phyloP scores from a whole-genome alignment of 2,888 invertebrate genomes.

The Mythimna vitellina region DNA sequence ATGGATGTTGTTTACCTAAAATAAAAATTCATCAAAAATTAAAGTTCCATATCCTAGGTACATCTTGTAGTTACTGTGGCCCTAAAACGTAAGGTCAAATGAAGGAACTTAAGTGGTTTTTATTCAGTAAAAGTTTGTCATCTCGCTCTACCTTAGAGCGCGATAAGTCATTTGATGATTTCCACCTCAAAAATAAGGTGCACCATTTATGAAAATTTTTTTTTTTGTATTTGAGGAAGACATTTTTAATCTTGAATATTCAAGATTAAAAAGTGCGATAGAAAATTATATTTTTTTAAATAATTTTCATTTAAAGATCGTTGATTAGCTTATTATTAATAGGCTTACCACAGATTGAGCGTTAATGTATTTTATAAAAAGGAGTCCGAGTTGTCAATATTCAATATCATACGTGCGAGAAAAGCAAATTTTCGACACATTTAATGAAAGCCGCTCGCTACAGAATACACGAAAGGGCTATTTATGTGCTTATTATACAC shows the following conservation, averaged over 20 bases:
- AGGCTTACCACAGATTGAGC: background rate
- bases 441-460: constrained; percentile 25
- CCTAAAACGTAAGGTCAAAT: no score
- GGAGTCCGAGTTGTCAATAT: constrained; percentile 24
- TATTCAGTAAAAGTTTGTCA: no score
- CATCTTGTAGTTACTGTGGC: no score
- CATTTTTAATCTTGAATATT: constrained; percentile 15
- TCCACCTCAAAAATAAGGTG: no score
- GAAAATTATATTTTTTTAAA: background rate
- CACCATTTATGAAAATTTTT: constrained; percentile 13
- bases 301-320: background rate
- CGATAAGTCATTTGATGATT: no score
- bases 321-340: constrained; percentile 3
- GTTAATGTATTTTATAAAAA: constrained; percentile 2
- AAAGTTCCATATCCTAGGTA: no score
- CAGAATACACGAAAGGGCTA: constrained; percentile 53
- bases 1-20: constrained; percentile 12
- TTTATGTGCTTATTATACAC: constrained; percentile 52
- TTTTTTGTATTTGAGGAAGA: constrained; percentile 12
- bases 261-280: no score
- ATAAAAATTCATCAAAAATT: no score
- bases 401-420: constrained; percentile 27
- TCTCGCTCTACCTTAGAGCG: background rate
- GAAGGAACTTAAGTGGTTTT: no score
- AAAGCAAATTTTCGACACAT: constrained; percentile 29